A percentile compares a stretch with the other conserved stretches of the same genome.
These are phyloP conservation scores for Sorex fumeus DNA, from an alignment of 2,113 vertebrate genomes.

Conservation along the genomic window DNA sequence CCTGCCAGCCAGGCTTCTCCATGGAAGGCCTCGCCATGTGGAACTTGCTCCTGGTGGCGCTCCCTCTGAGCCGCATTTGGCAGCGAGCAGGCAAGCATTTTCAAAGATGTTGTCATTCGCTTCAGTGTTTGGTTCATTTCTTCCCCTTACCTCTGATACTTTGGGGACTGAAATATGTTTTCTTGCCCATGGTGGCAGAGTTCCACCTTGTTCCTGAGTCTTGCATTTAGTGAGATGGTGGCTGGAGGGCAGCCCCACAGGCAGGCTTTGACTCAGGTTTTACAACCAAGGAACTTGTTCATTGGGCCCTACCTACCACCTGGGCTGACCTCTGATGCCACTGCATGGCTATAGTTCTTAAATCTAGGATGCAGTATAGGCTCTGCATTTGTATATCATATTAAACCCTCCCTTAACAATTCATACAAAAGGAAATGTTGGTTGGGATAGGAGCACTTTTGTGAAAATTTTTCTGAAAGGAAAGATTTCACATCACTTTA, in stretches of 20 bases:
- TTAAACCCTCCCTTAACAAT: constrained; percentile 58
- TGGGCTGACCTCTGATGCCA: not conserved
- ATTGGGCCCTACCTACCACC: too few species aligned
- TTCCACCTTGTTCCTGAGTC: constrained; percentile 44
- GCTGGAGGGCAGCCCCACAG: not conserved
- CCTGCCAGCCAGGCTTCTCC: constrained; percentile 74
- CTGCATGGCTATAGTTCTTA: not conserved
- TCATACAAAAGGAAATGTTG: constrained; percentile 39
- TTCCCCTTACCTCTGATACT: constrained; percentile 17
- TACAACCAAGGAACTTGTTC: not conserved
- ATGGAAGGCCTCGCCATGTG: constrained; percentile 67
- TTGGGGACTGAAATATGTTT: constrained; percentile 58
- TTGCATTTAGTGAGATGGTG: not conserved
- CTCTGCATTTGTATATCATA: not conserved
- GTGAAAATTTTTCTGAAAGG: constrained; percentile 74
- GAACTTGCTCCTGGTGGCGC: constrained; percentile 49
- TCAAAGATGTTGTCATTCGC: constrained; percentile 80
- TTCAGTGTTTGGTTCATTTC: constrained; percentile 30
- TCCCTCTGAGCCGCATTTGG: constrained; percentile 72
- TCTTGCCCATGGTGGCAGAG: constrained; percentile 23
- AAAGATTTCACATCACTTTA: constrained; percentile 81
- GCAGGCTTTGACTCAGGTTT: not conserved
- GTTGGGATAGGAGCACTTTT: constrained; percentile 69
- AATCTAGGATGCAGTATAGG: not conserved
- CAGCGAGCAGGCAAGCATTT: constrained; percentile 63